Evolutionary conservation across 2,888 invertebrate species (phyloP), one percentile per base, ranked within the genome.

Genomic region (Tetranychus piercei): DNA sequence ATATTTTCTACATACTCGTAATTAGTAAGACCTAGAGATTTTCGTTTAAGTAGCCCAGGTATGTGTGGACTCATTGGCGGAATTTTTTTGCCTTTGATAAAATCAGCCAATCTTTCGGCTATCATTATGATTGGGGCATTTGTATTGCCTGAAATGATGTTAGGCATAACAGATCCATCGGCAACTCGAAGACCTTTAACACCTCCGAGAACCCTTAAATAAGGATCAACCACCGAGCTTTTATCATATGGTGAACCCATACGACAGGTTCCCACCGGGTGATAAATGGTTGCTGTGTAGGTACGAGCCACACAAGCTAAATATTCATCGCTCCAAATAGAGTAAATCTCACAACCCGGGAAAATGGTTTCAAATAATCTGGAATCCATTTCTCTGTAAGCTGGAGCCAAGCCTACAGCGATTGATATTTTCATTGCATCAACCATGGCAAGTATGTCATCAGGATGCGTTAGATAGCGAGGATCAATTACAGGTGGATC

Each of bases 91-190:
- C 9, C 71, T n/a, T 71, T 71, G 43, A 71, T 71, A 15, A 71
- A 44, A 43, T 71, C 71, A 44, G 44, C n/a, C n/a, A 71, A 44
- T 43, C 91, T 92, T 81, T 93, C 92, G 0, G 88, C 92, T 55
- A 92, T 90, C 92, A 92, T 92, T 74, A 92, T 90, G n/a, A 89
- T 88, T 0, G 92, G 91, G 0, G 92, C 92, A 82, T 92, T 92
- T 1, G 92, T 92, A 80, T 93, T 92, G 9, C 92, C 92, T 80
- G 91, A 90, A 55, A 88, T 88, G 79, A 92, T 90, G 1, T 89
- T 89, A 0, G 92, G 92, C 90, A 92, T 92, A 78, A 92, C 88
- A 79, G 90, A 90, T 45, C 91, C 91, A 80, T 92, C 92, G 79
- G 91, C 88, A 22, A 92, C 90, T 77, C 92, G 85, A 45, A 93